Base-by-base conservation (phyloP, 2,113 vertebrate genomes). In the Hemiscyllium ocellatum region DNA sequence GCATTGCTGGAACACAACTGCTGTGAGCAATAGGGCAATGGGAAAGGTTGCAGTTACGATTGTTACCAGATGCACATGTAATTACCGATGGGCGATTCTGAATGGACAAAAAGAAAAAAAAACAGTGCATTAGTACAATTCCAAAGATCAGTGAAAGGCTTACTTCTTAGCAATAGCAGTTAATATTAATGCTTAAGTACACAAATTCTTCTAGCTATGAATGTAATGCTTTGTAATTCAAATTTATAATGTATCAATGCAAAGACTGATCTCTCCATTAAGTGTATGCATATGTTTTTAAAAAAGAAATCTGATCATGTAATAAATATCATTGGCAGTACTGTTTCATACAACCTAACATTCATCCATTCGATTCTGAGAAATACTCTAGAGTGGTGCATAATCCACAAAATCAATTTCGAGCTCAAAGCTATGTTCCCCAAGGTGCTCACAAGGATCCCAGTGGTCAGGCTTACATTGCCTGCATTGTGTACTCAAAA, bases 61-160 rank as follows among this genome's bases (percentile, higher is more conserved):
- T 98, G 96, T 97, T 99, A 24, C 99, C 98, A 0, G 99, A 98
- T 5, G 98, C 99, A 0, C 99, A 99, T 1, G 99, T 99, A 97
- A 99, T 99, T 96, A 99, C 99, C 0, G 99, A 99, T 2, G 99
- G 99, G 96, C 99, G 99, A 97, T 99, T 99, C 99, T 99, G 95
- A 0, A 96, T 95, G 96, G 95, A 95, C 90, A 47, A 47, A 47
- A 47, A 47, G 42, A 90, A 22, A 72, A 56, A 61, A 96, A 96
- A 29, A 72, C 47, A 95, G 6, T 22, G 89, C 61, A 8, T 93
- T 93, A 93, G 89, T 37, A 66, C 61, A 68, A 15, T 93, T 93
- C 89, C 33, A 93, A 20, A 37, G 26, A 91, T 19, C 56, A n/a
- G 33, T 89, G 26, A 90, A 90, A 90, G 33, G 37, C n/a, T 19